Base-by-base conservation (phyloP, 2,113 vertebrate species). In the Oryctolagus cuniculus region DNA sequence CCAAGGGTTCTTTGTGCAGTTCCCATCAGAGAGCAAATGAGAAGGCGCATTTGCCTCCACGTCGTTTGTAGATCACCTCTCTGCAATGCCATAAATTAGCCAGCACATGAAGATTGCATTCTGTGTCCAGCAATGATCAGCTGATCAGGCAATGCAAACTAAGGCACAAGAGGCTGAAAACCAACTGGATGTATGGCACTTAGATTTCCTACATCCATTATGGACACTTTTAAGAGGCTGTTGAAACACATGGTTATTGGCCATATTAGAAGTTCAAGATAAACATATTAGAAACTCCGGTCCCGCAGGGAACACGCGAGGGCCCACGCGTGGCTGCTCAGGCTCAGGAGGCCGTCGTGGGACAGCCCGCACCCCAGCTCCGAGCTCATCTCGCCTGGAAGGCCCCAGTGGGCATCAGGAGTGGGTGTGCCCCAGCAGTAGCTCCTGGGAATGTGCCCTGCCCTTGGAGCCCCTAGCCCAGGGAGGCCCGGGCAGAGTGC, bases 271-370 rank as follows among this genome's bases (percentile, higher is more conserved):
- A 77, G 25, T 90, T 95, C 75, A 58, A 94, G 87, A 89, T 91
- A 91, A 96, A 90, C 58, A 9, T 86, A 94, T 94, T 95, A 97
- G 82, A 97, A 97, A n/a, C n/a, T n/a, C n/a, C n/a, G n/a, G n/a
- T n/a, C n/a, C n/a, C n/a, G n/a, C n/a, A n/a, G n/a, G n/a, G n/a
- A n/a, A n/a, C n/a, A n/a, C n/a, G n/a, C n/a, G n/a, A n/a, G n/a
- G n/a, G n/a, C n/a, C n/a, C n/a, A n/a, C n/a, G n/a, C n/a, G n/a
- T n/a, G n/a, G n/a, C n/a, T n/a, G n/a, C n/a, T n/a, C n/a, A n/a
- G n/a, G n/a, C n/a, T n/a, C n/a, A n/a, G n/a, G n/a, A n/a, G n/a
- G n/a, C n/a, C n/a, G n/a, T n/a, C n/a, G n/a, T n/a, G n/a, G n/a
- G n/a, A n/a, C n/a, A n/a, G n/a, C n/a, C n/a, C n/a, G n/a, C n/a